Evolutionary conservation across 2,888 invertebrate genomes (phyloP), one percentile per base, ranked within the genome.

Genomic region (Thelaira solivaga): DNA sequence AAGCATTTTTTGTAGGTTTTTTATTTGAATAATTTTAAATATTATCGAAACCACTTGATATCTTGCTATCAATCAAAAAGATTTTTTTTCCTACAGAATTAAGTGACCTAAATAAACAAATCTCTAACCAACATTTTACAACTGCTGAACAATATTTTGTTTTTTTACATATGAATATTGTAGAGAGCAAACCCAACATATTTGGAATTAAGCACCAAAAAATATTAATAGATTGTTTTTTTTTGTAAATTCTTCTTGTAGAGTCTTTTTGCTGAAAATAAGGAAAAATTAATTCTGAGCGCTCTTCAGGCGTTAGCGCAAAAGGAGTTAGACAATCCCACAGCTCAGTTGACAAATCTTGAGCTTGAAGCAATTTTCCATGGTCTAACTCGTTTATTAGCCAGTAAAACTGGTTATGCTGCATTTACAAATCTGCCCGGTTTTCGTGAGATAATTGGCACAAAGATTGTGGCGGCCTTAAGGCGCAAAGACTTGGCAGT

Each of bases 191-290:
- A n/a, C n/a, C n/a, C 13, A 47, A 47, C 22, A 47, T 47, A 47
- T 24, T 20, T 45, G 1, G 3, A 4, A 4, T 22, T 11, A 3
- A 45, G 34, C 2, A 34, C 34, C 2, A 2, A 10, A 8, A 6
- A 18, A n/a, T n/a, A n/a, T n/a, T n/a, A n/a, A n/a, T n/a, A n/a
- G n/a, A n/a, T n/a, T n/a, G 11, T n/a, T 34, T 31, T 53, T 2
- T 11, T 43, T n/a, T 11, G 10, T 39, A 3, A n/a, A 11, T 4
- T 18, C 13, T 69, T 41, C 41, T 72, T 65, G 34, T 90, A 98
- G 97, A 96, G 97, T 79, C 91, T 99, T 81, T 99, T 98, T 91
- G 95, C 97, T 7, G 97, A 99, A 90, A 99, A 98, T 90, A 99
- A 99, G 88, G 99, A 99, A 89, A 97, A 97, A 89, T 90, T 98